Evolutionary conservation across 2,113 vertebrate genomes (phyloP).

Genomic region (Neodon shergylaensis): DNA sequence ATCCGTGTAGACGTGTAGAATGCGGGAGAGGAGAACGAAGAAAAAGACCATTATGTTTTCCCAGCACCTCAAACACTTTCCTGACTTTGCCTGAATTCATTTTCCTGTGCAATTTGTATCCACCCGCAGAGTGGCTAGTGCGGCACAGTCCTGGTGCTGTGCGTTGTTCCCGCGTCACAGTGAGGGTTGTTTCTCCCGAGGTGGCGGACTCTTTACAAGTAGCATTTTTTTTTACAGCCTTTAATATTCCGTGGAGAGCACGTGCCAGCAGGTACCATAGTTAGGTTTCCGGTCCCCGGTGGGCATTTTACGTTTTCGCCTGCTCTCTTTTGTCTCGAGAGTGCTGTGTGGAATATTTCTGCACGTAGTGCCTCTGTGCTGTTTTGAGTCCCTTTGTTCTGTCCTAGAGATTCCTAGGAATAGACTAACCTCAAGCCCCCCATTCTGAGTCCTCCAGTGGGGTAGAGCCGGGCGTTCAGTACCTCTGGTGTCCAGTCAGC

Average conservation of each 20-base stretch:
- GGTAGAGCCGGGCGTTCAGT: accelerated
- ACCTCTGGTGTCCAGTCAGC: accelerated
- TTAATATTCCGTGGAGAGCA: background rate
- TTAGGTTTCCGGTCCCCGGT: background rate
- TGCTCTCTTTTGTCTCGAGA: background rate
- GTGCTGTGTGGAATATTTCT: background rate
- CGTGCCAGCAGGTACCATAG: background rate
- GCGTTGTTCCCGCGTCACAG: accelerated
- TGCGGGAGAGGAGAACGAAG: background rate
- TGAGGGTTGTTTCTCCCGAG: background rate
- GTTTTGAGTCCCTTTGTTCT: slow-evolving; percentile 28
- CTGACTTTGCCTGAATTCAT: background rate
- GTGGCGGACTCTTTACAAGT: background rate
- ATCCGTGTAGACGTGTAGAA: accelerated
- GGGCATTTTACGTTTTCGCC: background rate
- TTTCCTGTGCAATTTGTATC: background rate
- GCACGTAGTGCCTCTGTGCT: background rate
- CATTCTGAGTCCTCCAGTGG: background rate
- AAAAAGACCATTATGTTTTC: background rate
- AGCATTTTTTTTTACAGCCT: background rate
- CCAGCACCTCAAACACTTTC: background rate
- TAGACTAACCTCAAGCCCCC: background rate
- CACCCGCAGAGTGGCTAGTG: background rate
- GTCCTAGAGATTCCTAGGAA: slow-evolving; percentile 17
- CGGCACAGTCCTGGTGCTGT: accelerated